Conservation (phyloP, 2,888 invertebrate species). For the Amaurobius ferox region DNA sequence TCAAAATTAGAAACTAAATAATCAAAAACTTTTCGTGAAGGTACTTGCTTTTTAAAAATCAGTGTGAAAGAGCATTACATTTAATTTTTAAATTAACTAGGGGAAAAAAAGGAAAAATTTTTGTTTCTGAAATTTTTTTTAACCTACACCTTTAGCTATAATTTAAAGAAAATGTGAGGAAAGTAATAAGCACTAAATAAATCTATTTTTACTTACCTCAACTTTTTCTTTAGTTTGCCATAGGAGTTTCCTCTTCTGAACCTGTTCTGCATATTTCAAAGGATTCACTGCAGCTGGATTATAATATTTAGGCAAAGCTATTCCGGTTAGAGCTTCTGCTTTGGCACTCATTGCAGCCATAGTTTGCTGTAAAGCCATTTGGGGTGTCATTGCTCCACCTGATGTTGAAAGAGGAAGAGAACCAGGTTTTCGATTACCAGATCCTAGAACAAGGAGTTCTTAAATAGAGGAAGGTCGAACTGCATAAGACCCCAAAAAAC, state of each 20-base stretch:
- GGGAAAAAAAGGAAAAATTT: no score
- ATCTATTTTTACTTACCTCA: constrained; percentile 29
- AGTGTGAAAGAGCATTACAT: no score
- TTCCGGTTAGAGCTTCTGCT: constrained; percentile 79
- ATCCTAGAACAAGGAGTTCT: constrained; percentile 71
- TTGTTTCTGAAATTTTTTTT: no score
- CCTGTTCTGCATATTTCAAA: constrained; percentile 89
- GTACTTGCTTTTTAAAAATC: no score
- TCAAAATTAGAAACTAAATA: no score
- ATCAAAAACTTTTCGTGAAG: no score
- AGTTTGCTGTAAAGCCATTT: constrained; percentile 78
- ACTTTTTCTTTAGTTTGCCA: constrained; percentile 85
- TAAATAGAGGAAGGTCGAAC: constrained; percentile 1
- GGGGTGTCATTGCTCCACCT: constrained; percentile 76
- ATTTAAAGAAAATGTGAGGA: no score
- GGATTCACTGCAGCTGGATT: constrained; percentile 82
- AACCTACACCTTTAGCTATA: no score
- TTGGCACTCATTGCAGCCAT: constrained; percentile 78
- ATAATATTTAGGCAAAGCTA: constrained; percentile 76
- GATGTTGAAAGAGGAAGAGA: constrained; percentile 75
- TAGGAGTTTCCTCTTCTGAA: constrained; percentile 92
- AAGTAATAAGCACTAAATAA: no score
- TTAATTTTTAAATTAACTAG: no score
- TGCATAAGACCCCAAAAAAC: background rate
- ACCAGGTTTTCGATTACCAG: constrained; percentile 76